These are phyloP conservation scores for Trachurus trachurus DNA, from an alignment of 2,797 vertebrate species.

Conservation along the genomic window DNA sequence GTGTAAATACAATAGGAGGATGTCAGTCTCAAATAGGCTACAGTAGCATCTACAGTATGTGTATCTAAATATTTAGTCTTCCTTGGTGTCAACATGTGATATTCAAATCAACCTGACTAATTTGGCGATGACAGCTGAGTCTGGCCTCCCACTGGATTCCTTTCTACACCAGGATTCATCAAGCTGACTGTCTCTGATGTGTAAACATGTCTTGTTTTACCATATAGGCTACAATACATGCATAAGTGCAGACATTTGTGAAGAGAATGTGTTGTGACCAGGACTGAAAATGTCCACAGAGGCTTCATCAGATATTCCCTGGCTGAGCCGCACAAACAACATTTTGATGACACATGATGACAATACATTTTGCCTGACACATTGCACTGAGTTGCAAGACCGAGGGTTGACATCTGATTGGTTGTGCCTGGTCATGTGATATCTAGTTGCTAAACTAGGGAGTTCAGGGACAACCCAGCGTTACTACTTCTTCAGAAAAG, in stretches of 20 bases:
- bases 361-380: not conserved
- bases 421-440: slow-evolving; percentile 83
- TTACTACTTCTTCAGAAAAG: slow-evolving; percentile 88
- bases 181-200: not conserved
- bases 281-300: not conserved
- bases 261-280: not conserved
- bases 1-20: slow-evolving; percentile 30
- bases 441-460: slow-evolving; percentile 94
- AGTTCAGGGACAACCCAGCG: slow-evolving; percentile 86
- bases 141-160: not conserved
- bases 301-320: not conserved
- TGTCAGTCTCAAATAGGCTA: slow-evolving; percentile 4
- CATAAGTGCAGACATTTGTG: not conserved
- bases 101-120: slow-evolving; percentile 16
- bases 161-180: not conserved
- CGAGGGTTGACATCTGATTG: slow-evolving; percentile 68
- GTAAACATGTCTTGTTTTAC: not conserved
- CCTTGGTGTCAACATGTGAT: slow-evolving; percentile 6
- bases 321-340: not conserved
- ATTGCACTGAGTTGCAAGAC: slow-evolving; percentile 83
- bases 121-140: not conserved
- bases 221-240: not conserved
- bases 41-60: slow-evolving; percentile 17
- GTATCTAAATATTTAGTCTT: slow-evolving; percentile 45
- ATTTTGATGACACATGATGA: not conserved